phyloP scores from a whole-genome alignment of 2,797 vertebrate genomes.

The Epinephelus coioides region DNA sequence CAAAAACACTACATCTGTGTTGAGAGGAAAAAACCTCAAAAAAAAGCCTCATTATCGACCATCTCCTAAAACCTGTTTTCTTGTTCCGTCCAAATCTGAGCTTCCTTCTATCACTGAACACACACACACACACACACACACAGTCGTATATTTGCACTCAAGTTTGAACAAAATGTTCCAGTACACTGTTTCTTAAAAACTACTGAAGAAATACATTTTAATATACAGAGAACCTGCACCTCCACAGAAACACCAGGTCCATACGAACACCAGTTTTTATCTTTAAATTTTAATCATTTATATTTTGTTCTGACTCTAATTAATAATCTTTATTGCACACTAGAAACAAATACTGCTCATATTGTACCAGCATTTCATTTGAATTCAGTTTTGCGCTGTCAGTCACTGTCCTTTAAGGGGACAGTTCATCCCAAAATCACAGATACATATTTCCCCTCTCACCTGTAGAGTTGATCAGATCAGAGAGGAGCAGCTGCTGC shows the following conservation, averaged over 20 bases:
- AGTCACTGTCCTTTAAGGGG: neutral
- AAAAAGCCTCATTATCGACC: constrained; percentile 32
- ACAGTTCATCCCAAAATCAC: too few species aligned
- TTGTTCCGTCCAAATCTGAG: constrained; percentile 2
- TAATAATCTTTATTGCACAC: neutral
- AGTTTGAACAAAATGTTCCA: neutral
- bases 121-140: neutral
- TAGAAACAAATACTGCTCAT: neutral
- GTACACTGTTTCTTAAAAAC: neutral
- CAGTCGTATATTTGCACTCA: neutral
- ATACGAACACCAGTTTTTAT: neutral
- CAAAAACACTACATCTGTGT: constrained; percentile 32
- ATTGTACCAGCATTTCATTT: neutral
- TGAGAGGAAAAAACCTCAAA: constrained; percentile 8
- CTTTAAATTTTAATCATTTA: neutral
- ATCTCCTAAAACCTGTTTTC: neutral
- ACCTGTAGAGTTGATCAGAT: too few species aligned
- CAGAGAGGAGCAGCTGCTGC: too few species aligned
- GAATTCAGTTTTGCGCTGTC: neutral
- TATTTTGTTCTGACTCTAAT: neutral
- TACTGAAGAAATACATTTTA: neutral
- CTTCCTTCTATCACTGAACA: neutral
- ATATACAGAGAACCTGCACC: neutral
- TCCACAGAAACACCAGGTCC: neutral
- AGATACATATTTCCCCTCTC: too few species aligned